Conservation (phyloP, 2,888 invertebrate genomes). For the Drosophila mettleri region DNA sequence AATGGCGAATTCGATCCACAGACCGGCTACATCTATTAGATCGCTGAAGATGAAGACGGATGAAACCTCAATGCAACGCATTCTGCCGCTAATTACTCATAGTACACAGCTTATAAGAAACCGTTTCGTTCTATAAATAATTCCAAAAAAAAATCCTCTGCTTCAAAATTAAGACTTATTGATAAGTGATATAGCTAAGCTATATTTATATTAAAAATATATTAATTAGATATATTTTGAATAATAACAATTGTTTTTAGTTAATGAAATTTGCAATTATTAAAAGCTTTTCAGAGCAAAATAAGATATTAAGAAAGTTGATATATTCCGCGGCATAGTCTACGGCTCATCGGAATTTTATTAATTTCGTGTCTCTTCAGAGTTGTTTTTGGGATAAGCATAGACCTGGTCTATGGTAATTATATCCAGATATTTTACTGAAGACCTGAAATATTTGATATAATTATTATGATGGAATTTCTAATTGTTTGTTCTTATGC, state of each 20-base stretch:
- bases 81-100: slow-evolving; percentile 76
- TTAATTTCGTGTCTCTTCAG: background rate
- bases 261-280: slow-evolving; percentile 11
- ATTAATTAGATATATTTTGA: slow-evolving; percentile 33
- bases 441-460: background rate
- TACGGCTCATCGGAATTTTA: background rate
- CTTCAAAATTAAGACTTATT: slow-evolving; percentile 35
- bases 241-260: slow-evolving; percentile 33
- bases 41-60: slow-evolving; percentile 39
- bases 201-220: slow-evolving; percentile 14
- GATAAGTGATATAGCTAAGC: slow-evolving; percentile 31
- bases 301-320: background rate
- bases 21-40: slow-evolving; percentile 85
- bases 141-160: slow-evolving; percentile 36
- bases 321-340: background rate
- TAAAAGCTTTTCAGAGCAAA: slow-evolving; percentile 1
- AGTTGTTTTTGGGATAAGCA: background rate
- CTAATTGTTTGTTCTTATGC: too few species aligned
- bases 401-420: background rate
- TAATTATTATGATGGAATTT: background rate
- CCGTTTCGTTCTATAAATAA: slow-evolving; percentile 23
- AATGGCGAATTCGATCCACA: slow-evolving; percentile 85
- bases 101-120: slow-evolving; percentile 27
- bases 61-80: slow-evolving; percentile 54
- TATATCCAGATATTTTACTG: background rate